Evolutionary conservation across 2,113 vertebrate species (phyloP), one percentile per base, ranked within the genome.

Genomic region (Rissa tridactyla): DNA sequence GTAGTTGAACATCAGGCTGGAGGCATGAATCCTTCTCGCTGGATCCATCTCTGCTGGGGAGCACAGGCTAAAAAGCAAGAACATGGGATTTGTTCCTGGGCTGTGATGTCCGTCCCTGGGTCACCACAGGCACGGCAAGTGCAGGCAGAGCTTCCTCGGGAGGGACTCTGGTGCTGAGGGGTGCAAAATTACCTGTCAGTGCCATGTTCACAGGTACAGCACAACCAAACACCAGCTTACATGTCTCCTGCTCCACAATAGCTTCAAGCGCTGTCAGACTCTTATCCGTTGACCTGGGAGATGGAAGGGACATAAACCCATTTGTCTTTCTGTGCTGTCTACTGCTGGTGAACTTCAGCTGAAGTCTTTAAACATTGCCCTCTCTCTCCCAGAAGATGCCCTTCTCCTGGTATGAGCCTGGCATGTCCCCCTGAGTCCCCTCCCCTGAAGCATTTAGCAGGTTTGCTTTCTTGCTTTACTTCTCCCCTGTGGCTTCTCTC

Each of bases 101-200:
- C 42, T 17, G 9, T 6, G 6, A 0, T 4, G 18, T 18, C 46
- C 6, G 0, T 66, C n/a, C 12, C 14, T 55, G 6, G 2, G 73
- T 66, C 40, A 6, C 4, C 2, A 2, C 3, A 36, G 44, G n/a
- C 4, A 12, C 1, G 14, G 57, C 13, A 42, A 66, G 54, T 29
- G 19, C 49, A 32, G 55, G 38, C 42, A 96, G n/a, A 72, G 4
- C 6, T 72, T 76, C 15, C 20, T 64, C 54, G 3, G 5, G 26
- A 32, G 49, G 11, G 40, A 9, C 34, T 32, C 44, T 27, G 78
- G 18, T 15, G 32, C 44, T 18, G 11, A 62, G 85, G 2, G 3
- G 40, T 49, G 20, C 46, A 66, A 51, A 78, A 26, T 44, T 61
- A 38, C 61, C 26, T 9, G n/a, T 30, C 10, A 15, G 77, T 70